These are phyloP conservation scores for Pteropus rufus DNA, from an alignment of 2,797 vertebrate species.

Conservation along the genomic window DNA sequence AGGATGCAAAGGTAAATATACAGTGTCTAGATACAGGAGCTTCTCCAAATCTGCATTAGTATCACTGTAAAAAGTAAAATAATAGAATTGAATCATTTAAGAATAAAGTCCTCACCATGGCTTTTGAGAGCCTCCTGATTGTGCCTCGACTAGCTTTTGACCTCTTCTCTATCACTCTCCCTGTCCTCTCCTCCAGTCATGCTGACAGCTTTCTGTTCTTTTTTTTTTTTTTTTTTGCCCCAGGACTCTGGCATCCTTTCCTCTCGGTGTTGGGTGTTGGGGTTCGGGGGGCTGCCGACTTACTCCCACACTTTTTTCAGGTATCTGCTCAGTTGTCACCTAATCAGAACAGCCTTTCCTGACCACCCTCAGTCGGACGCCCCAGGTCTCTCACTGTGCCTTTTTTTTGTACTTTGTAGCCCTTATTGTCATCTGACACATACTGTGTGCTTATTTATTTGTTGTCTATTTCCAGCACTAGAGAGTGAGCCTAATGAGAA, in stretches of 20 bases:
- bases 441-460: not conserved
- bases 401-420: not conserved
- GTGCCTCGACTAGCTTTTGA: not conserved
- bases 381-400: not conserved
- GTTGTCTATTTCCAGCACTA: not conserved
- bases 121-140: not conserved
- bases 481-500: not conserved
- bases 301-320: not conserved
- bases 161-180: not conserved
- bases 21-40: not conserved
- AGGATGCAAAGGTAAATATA: not conserved
- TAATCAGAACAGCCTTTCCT: not conserved
- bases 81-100: not conserved
- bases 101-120: not conserved
- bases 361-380: not conserved
- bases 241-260: not conserved
- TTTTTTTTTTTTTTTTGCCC: not conserved
- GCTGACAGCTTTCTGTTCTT: not conserved
- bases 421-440: not conserved
- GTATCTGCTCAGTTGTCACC: not conserved
- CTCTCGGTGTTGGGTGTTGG: no score
- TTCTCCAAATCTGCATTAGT: not conserved
- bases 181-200: no score
- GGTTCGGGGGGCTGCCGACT: not conserved
- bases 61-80: not conserved